phyloP scores from a whole-genome alignment of 2,888 invertebrate genomes.

The Diogma glabrata region DNA sequence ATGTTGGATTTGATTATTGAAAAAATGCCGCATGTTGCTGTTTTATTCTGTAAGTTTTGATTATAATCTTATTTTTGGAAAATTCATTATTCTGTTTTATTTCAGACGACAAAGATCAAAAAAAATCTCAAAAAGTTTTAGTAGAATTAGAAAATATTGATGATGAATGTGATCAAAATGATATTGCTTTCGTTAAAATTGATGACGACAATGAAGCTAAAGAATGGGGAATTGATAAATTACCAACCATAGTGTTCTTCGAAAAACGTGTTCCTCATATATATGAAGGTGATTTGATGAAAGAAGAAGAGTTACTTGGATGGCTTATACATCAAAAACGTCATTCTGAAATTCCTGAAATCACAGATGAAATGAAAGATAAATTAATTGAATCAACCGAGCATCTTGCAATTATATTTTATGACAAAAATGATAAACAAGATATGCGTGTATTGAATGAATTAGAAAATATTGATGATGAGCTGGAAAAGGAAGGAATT shows the following conservation, averaged over 20 bases:
- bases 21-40: constrained; percentile 80
- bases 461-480: constrained; percentile 85
- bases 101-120: constrained; percentile 80
- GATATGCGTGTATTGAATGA: constrained; percentile 79
- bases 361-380: constrained; percentile 90
- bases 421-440: constrained; percentile 86
- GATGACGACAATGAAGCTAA: constrained; percentile 79
- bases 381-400: constrained; percentile 69
- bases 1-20: constrained; percentile 83
- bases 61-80: constrained; percentile 10
- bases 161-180: constrained; percentile 85
- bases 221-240: constrained; percentile 73
- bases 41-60: constrained; percentile 69
- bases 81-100: constrained; percentile 8
- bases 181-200: constrained; percentile 85
- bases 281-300: constrained; percentile 75
- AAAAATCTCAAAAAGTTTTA: constrained; percentile 76
- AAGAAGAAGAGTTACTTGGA: constrained; percentile 79
- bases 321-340: constrained; percentile 86
- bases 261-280: constrained; percentile 62
- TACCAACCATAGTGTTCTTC: constrained; percentile 72
- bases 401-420: constrained; percentile 81
- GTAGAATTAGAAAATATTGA: constrained; percentile 83
- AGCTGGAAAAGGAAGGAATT: constrained; percentile 79
- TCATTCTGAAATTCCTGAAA: constrained; percentile 82